A percentile compares a stretch with the other conserved stretches of the same genome.
Evolutionary conservation across 2,797 vertebrate genomes (phyloP).

Genomic region (Xyrichtys novacula): DNA sequence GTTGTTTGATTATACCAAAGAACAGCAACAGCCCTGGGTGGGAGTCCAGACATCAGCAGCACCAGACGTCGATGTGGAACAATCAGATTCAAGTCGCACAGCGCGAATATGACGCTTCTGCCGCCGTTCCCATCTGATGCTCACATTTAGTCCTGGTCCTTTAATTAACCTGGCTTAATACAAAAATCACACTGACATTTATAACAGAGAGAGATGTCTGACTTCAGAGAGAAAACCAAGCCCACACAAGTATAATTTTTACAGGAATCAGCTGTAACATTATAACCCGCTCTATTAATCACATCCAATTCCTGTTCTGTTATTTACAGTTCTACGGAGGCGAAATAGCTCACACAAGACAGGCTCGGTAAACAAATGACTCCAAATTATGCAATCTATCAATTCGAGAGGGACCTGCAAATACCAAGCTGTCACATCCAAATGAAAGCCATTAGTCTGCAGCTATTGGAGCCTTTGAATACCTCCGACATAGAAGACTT

Average conservation of each 20-base stretch:
- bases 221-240: constrained; percentile 19
- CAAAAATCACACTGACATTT: constrained; percentile 16
- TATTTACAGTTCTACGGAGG: constrained; percentile 59
- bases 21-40: constrained; percentile 45
- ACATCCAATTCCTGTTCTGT: constrained; percentile 47
- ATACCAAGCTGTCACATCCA: constrained; percentile 79
- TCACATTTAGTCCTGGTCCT: constrained; percentile 20
- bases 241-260: constrained; percentile 38
- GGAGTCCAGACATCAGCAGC: constrained; percentile 24
- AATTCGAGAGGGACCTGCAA: constrained; percentile 72
- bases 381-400: constrained; percentile 79
- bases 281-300: constrained; percentile 64
- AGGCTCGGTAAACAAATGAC: constrained; percentile 78
- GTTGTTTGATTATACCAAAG: constrained; percentile 47
- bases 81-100: constrained; percentile 28
- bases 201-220: constrained; percentile 5
- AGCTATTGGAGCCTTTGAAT: constrained; percentile 65
- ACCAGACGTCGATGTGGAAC: constrained; percentile 32
- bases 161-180: constrained; percentile 31
- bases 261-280: constrained; percentile 49
- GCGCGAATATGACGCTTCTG: background rate
- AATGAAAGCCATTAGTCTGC: constrained; percentile 87
- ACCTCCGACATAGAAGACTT: constrained; percentile 62
- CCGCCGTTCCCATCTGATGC: constrained; percentile 1
- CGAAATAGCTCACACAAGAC: constrained; percentile 58